Percentiles rank a stretch among this genome's conserved stretches.
phyloP scores from a whole-genome alignment of 2,888 invertebrate species.

The Orchesella flavescens region DNA sequence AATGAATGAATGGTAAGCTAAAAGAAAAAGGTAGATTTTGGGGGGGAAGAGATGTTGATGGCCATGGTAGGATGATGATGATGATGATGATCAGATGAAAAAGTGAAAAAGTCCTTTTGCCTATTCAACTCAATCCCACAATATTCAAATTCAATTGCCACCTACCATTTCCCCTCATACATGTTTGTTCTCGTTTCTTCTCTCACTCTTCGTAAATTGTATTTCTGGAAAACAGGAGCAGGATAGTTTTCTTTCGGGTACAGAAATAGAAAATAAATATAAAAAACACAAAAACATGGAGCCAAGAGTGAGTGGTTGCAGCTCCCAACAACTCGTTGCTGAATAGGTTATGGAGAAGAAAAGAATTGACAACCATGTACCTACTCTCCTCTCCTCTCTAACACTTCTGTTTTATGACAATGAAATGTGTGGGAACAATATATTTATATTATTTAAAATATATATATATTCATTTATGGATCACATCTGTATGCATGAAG shows the following conservation, averaged over 20 bases:
- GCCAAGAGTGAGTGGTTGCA: no score
- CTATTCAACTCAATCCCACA: slow-evolving; percentile 47
- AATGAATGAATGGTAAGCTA: no score
- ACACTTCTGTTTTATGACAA: no score
- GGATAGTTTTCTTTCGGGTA: not conserved
- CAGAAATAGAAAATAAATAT: not conserved
- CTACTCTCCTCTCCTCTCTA: no score
- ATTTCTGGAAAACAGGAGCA: not conserved
- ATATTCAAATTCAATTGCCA: slow-evolving; percentile 64
- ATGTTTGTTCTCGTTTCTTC: not conserved
- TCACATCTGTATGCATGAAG: slow-evolving; percentile 30
- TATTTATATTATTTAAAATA: not conserved
- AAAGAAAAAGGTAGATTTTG: no score
- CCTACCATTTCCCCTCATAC: slow-evolving; percentile 26
- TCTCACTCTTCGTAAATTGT: not conserved
- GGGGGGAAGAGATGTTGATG: no score
- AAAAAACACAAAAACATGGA: not conserved
- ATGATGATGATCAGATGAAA: slow-evolving; percentile 9
- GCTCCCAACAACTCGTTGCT: no score
- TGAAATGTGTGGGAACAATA: no score
- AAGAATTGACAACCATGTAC: no score
- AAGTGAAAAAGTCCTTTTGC: slow-evolving; percentile 19
- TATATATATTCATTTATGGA: slow-evolving; percentile 3
- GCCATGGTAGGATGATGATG: not conserved
- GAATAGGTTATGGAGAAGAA: no score